Evolutionary conservation across 2,797 vertebrate genomes (phyloP).

Genomic region (Danio aesculapii): DNA sequence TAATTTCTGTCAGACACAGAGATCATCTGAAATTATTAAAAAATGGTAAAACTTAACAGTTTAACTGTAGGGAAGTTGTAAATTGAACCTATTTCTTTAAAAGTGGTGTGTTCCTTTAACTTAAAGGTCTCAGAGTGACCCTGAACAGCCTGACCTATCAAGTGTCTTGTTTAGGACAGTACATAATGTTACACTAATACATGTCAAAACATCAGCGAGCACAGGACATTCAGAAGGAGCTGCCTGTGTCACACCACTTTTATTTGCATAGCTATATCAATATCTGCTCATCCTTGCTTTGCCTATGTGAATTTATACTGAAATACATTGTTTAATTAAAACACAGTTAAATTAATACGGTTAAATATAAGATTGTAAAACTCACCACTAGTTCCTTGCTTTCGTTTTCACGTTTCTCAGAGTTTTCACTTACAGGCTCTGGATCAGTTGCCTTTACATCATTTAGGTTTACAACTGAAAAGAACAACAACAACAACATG

Average conservation of each 20-base stretch:
- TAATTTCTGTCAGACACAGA: too few species aligned
- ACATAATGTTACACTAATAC: conserved; percentile 54
- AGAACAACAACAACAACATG: not conserved
- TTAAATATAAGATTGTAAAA: not conserved
- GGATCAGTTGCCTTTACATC: conserved; percentile 9
- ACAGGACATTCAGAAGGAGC: conserved; percentile 63
- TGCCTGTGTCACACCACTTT: conserved; percentile 19
- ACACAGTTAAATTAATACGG: not conserved
- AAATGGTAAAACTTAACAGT: too few species aligned
- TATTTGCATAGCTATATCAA: not conserved
- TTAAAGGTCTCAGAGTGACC: not conserved
- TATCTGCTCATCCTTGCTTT: not conserved
- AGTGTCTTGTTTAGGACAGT: conserved; percentile 43
- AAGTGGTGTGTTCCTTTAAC: not conserved
- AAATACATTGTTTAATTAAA: not conserved
- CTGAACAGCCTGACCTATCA: conserved; percentile 20
- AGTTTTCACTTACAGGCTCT: conserved; percentile 44
- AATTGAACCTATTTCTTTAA: too few species aligned
- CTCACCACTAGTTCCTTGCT: conserved; percentile 67
- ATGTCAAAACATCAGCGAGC: conserved; percentile 50
- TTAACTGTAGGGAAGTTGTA: too few species aligned
- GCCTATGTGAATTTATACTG: not conserved
- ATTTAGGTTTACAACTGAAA: conserved; percentile 44
- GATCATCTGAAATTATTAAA: too few species aligned
- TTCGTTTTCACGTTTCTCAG: conserved; percentile 57